A percentile compares a stretch with the other conserved stretches of the same genome.
Conservation (phyloP, 2,888 invertebrate species). For the Netelia virgata region DNA sequence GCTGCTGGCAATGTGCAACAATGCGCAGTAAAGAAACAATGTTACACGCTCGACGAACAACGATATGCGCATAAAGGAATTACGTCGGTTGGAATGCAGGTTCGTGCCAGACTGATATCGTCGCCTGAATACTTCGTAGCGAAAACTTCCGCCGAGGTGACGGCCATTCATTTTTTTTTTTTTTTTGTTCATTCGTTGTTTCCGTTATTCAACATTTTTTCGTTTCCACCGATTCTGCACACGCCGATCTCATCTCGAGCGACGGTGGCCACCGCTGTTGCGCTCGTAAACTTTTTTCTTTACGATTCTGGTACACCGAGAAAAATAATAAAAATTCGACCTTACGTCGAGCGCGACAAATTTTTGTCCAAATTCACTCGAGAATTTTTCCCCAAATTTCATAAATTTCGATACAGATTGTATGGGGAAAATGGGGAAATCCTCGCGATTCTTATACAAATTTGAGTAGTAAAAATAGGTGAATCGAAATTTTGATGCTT, state of each 20-base stretch:
- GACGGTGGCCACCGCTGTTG: conserved; percentile 1
- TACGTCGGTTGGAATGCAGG: conserved; percentile 10
- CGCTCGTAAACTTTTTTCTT: conserved; percentile 24
- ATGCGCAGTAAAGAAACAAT: conserved; percentile 45
- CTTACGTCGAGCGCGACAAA: no score
- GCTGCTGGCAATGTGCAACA: conserved; percentile 39
- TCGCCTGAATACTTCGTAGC: not conserved
- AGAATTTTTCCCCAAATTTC: no score
- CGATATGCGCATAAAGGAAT: conserved; percentile 10
- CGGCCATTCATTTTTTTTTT: conserved; percentile 4
- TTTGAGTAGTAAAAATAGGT: no score
- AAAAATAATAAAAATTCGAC: no score
- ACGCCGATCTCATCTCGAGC: not conserved
- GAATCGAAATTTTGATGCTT: no score
- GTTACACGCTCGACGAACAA: conserved; percentile 34
- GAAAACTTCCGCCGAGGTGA: not conserved
- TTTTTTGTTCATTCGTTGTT: not conserved
- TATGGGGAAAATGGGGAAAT: no score
- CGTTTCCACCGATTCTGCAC: not conserved
- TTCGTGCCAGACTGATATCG: conserved; percentile 34
- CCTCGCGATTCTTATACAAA: no score
- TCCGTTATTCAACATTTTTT: not conserved
- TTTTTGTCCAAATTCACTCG: no score
- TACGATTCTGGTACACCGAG: not conserved
- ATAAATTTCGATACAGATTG: no score